Percentiles rank a stretch among this genome's conserved stretches.
phyloP scores from a whole-genome alignment of 2,797 vertebrate species.

The Pantherophis alleghaniensis region DNA sequence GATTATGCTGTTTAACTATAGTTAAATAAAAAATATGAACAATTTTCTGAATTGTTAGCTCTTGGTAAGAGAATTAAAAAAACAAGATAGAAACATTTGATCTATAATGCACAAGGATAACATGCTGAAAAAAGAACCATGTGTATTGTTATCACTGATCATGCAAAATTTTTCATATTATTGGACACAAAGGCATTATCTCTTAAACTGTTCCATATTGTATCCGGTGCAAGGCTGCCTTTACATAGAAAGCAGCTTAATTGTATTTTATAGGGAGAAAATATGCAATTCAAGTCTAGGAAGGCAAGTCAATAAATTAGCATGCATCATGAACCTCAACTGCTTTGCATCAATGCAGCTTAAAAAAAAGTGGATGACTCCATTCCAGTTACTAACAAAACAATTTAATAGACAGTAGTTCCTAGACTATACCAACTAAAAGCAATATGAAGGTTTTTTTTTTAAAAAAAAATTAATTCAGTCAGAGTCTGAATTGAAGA shows the following conservation, averaged over 20 bases:
- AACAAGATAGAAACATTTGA: background rate
- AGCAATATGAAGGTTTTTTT: background rate
- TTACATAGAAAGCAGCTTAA: background rate
- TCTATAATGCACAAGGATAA: background rate
- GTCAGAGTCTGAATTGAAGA: background rate
- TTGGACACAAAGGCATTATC: background rate
- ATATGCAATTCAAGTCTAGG: background rate
- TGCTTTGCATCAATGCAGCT: background rate
- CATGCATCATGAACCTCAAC: background rate
- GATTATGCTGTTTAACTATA: background rate
- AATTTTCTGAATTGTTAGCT: background rate
- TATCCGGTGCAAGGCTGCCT: background rate
- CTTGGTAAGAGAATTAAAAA: background rate
- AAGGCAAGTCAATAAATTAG: background rate
- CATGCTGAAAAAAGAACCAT: background rate
- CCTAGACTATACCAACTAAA: background rate
- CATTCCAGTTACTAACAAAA: background rate
- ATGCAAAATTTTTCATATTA: background rate
- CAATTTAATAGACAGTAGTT: background rate
- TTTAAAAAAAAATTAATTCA: background rate
- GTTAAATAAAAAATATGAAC: background rate
- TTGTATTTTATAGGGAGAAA: background rate
- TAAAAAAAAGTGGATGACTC: background rate
- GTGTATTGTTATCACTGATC: background rate
- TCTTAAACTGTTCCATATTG: background rate